Base-by-base conservation (phyloP, 53 echinoderm and acorn worm species). In the Zoroaster sp. region DNA sequence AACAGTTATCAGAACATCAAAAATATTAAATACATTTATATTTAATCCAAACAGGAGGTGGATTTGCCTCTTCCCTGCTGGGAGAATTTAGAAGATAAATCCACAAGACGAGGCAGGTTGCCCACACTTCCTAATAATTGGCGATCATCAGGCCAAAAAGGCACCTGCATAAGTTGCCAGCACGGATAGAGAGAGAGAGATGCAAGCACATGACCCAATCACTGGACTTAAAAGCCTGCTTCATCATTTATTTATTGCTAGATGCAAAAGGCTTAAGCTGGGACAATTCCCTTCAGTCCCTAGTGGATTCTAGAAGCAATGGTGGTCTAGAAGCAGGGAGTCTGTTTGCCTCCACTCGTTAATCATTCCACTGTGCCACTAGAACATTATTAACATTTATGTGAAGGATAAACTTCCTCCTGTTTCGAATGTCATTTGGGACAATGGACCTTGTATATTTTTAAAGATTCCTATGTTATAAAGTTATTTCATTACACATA, bases 211-310 rank as follows among this genome's bases (percentile, higher is more conserved):
- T 43, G 69, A 46, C 51, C 85, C 47, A 71, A 85, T 85, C 85
- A 71, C 71, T 70, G 49, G 44, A 34, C 85, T 49, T 85, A 85
- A 85, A 85, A 85, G 85, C 85, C 85, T 70, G 70, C 85, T 85
- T 70, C 85, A 85, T 85, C 85, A 85, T 85, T 85, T 85, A 85
- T 85, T 85, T 71, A 85, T 85, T 31, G 51, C 78, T 45, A 85
- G 85, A 85, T 85, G 85, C 71, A 49, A 25, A 49, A 40, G 35
- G 71, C 72, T 85, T 85, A 85, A 71, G 85, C 85, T 71, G 72
- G 69, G 69, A 69, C 69, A 85, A 69, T 85, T 85, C 21, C 35
- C 36, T 9, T 12, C 18, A 3, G 35, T 46, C 85, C 85, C 85
- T 15, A 20, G 14, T 36, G 85, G 71, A 69, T 67, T 25, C 66